A percentile compares a stretch with the other conserved stretches of the same genome.
Conservation (phyloP, 2,888 invertebrate genomes). For the Emmelina monodactyla region DNA sequence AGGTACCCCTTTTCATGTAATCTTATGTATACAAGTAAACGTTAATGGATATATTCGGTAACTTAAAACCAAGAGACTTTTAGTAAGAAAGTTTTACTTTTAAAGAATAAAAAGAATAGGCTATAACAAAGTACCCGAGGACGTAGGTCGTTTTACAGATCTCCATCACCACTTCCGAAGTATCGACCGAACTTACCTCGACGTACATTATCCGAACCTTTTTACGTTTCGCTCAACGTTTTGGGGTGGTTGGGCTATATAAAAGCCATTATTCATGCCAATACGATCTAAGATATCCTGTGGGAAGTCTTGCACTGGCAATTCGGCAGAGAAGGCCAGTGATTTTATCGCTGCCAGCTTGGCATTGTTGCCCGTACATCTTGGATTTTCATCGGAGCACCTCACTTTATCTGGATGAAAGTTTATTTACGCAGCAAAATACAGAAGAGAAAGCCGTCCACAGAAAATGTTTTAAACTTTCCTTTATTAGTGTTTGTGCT, state of each 20-base stretch:
- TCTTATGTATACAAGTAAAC: too few relatives aligned
- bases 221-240: constrained; percentile 1
- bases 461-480: neutral
- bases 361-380: constrained; percentile 1
- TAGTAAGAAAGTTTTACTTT: too few relatives aligned
- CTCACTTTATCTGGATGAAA: neutral
- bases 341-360: neutral
- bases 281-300: constrained; percentile 1
- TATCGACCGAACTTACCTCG: too few relatives aligned
- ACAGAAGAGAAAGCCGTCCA: neutral
- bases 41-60: too few relatives aligned
- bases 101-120: too few relatives aligned
- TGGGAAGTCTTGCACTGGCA: neutral
- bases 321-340: constrained; percentile 1
- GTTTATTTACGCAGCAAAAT: constrained; percentile 1
- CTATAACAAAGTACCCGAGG: too few relatives aligned
- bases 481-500: too few relatives aligned
- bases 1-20: too few relatives aligned
- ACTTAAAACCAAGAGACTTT: too few relatives aligned
- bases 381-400: neutral
- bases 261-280: constrained; percentile 1
- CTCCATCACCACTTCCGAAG: too few relatives aligned
- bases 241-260: neutral
- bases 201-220: neutral
- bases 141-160: too few relatives aligned